Percentiles rank a stretch among this genome's conserved stretches.
These are phyloP conservation scores for Probosciger aterrimus DNA, from an alignment of 2,113 vertebrate species.

Conservation along the genomic window DNA sequence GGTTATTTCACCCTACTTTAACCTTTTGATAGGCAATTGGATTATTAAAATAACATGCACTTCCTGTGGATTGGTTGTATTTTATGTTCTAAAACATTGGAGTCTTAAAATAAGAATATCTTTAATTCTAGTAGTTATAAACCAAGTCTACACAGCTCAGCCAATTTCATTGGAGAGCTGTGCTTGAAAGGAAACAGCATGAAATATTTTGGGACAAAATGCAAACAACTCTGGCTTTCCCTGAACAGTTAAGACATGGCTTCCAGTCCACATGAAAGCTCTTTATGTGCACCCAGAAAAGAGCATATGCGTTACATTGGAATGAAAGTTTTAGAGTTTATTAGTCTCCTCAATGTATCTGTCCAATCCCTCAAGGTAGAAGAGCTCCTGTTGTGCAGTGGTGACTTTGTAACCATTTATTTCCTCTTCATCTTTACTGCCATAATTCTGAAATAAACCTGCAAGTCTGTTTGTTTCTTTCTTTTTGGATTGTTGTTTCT, in stretches of 20 bases:
- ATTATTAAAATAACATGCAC: background rate
- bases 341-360: background rate
- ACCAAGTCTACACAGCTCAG: background rate
- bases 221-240: background rate
- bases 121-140: background rate
- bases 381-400: background rate
- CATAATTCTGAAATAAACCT: background rate
- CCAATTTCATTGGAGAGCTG: background rate
- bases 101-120: background rate
- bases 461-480: background rate
- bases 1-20: background rate
- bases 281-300: background rate
- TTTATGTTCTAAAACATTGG: background rate
- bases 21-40: background rate
- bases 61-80: background rate
- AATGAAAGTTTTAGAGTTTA: background rate
- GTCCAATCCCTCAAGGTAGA: background rate
- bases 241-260: background rate
- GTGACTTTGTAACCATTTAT: background rate
- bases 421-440: background rate
- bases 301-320: background rate
- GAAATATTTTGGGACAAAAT: background rate
- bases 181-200: background rate
- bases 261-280: background rate
- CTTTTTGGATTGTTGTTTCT: background rate